Base-by-base conservation (phyloP, 2,113 vertebrate species). In the Dicentrarchus labrax region DNA sequence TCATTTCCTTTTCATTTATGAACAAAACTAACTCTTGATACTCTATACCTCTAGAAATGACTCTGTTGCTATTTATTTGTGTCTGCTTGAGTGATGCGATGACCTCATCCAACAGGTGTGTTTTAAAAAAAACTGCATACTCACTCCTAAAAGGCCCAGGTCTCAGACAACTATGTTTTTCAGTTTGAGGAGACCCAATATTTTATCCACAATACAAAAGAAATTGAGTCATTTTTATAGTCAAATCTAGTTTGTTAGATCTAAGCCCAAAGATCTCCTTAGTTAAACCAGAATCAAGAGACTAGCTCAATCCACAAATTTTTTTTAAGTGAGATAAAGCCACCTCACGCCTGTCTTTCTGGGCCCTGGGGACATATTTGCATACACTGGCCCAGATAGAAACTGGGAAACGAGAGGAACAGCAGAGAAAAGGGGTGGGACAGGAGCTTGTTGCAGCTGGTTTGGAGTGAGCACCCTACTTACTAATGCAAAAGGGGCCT, bases 371-470 rank as follows among this genome's bases (percentile, higher is more conserved):
- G 71, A 88, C 11, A 41, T 1, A 91, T 95, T 94, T 94, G 90
- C 91, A 93, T 92, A 66, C 24, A 71, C n/a, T 51, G 86, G 80
- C 83, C 67, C 72, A 76, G 76, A 88, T 81, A 76, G 92, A 92
- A 95, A 94, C 89, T 86, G 84, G 80, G 77, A 92, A 92, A 90
- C 71, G 86, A 91, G 85, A 90, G 70, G 66, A 85, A 75, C 64
- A 24, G 43, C 43, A 80, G 70, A 85, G 64, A 76, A 78, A 89
- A 78, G 70, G 54, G 71, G 76, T 68, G 62, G 76, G 72, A 76
- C 70, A 50, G 57, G 53, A 69, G 51, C 85, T 69, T 83, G 71
- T 74, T 82, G 76, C 91, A 93, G 87, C 93, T 93, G 88, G 82
- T 77, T 80, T 57, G 17, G 69, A 41, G 72, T 41, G 17, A 71